Percentiles rank a stretch among this genome's conserved stretches.
Evolutionary conservation across 2,888 invertebrate species (phyloP).

Genomic region (Achlya flavicornis): DNA sequence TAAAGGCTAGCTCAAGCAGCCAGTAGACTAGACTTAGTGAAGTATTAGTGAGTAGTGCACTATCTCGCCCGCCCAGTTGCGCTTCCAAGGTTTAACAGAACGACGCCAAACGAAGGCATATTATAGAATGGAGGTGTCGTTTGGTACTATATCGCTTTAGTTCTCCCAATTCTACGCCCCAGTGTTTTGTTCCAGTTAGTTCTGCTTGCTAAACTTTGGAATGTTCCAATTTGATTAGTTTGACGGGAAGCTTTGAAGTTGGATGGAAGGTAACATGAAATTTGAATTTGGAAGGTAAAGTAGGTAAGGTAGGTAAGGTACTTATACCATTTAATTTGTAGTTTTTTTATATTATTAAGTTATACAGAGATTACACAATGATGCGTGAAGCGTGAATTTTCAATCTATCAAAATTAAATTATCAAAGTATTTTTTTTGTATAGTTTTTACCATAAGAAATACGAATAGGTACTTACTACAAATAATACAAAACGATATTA

Average conservation of each 20-base stretch:
- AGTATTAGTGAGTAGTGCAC: conserved; percentile 51
- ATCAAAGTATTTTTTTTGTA: no score
- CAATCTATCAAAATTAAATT: no score
- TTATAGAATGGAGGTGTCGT: conserved; percentile 26
- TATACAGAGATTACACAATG: no score
- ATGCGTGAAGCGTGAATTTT: no score
- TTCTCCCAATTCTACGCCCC: conserved; percentile 11
- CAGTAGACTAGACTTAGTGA: conserved; percentile 51
- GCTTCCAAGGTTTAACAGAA: conserved; percentile 13
- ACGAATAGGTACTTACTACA: no score
- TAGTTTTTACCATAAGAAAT: no score
- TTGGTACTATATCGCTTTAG: conserved; percentile 13
- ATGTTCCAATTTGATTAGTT: conserved; percentile 3
- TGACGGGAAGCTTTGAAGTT: not conserved
- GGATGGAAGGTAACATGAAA: not conserved
- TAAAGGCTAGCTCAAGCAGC: conserved; percentile 43
- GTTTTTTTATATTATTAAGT: no score
- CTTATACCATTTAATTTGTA: no score
- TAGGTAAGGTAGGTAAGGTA: no score
- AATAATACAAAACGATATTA: no score
- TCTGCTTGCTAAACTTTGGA: conserved; percentile 3
- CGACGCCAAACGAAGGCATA: conserved; percentile 6
- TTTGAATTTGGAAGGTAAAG: no score
- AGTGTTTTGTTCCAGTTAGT: conserved; percentile 3
- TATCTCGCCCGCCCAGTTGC: conserved; percentile 42